Conservation (phyloP, 2,797 vertebrate species). For the Poecilia picta region DNA sequence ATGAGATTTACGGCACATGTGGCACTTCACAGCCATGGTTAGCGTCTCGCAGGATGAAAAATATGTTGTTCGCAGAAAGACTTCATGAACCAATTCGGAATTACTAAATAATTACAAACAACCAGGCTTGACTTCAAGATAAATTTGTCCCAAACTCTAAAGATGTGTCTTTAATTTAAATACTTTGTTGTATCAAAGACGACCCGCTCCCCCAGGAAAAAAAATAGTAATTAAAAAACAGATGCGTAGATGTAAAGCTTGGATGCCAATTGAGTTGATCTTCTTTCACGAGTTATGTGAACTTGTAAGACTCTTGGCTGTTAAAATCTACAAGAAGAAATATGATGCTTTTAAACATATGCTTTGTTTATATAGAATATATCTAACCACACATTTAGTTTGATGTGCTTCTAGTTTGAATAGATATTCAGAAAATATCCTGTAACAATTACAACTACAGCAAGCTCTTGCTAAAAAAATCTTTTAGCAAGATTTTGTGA, state of each 20-base stretch:
- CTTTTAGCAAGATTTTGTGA: background rate
- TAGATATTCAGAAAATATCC: background rate
- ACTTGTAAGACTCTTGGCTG: background rate
- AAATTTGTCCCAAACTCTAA: slow-evolving; percentile 30
- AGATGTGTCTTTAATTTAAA: slow-evolving; percentile 33
- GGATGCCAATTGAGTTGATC: background rate
- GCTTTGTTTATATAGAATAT: background rate
- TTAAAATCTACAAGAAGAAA: background rate
- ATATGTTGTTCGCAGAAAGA: slow-evolving; percentile 25
- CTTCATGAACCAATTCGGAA: slow-evolving; percentile 29
- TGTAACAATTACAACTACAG: background rate
- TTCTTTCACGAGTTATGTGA: background rate
- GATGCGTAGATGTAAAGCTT: background rate
- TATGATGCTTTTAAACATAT: background rate
- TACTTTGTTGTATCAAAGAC: slow-evolving; percentile 29
- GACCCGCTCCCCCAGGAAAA: background rate
- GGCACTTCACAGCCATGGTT: slow-evolving; percentile 37
- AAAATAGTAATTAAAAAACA: background rate
- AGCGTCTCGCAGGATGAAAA: slow-evolving; percentile 37
- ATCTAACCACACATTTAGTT: background rate
- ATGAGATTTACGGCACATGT: slow-evolving; percentile 58
- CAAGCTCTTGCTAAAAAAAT: background rate
- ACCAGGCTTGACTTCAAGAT: slow-evolving; percentile 26
- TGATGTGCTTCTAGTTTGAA: background rate
- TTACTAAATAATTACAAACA: slow-evolving; percentile 30